Evolutionary conservation across 1,140 invertebrate genomes (phyloP), one percentile per base, ranked within the genome.

Genomic region (Polypedilum vanderplanki): DNA sequence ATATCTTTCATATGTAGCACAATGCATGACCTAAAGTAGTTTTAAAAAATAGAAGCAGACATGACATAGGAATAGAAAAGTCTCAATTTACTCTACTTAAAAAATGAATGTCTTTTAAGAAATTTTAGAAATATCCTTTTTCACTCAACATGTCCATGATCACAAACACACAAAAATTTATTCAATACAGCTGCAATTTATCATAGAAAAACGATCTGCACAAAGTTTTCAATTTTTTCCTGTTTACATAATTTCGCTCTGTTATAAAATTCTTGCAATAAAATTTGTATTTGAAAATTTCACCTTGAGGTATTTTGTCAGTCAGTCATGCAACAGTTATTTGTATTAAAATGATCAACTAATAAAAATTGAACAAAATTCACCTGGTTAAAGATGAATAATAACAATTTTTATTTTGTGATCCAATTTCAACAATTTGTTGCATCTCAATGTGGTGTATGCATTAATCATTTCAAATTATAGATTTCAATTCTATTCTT

Each of bases 41-140:
- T 57, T 12, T 12, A 57, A 57, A 57, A 57, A 4, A 15, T 12
- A 57, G 15, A n/a, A 57, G 12, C n/a, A 57, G 46, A 57, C 46
- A 57, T n/a, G n/a, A 5, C 12, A 57, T n/a, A 57, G 15, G 46
- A n/a, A 57, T n/a, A n/a, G 46, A n/a, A 57, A 57, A 57, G 46
- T 57, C 46, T 57, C 46, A 57, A 57, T 57, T 57, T 57, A 57
- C 46, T n/a, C n/a, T 12, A 57, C 46, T 57, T n/a, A n/a, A 57
- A n/a, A 57, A 57, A 57, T 57, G 12, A 57, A 57, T 33, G 24
- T 57, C 46, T 12, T 57, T n/a, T n/a, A n/a, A n/a, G n/a, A n/a
- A n/a, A n/a, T n/a, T n/a, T n/a, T 57, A 57, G 46, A n/a, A 15
- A 57, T 57, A 57, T 57, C 46, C 46, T 57, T 57, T 33, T 57